A percentile compares a stretch with the other conserved stretches of the same genome.
phyloP scores from a whole-genome alignment of 1,140 invertebrate genomes.

The Proales similis region DNA sequence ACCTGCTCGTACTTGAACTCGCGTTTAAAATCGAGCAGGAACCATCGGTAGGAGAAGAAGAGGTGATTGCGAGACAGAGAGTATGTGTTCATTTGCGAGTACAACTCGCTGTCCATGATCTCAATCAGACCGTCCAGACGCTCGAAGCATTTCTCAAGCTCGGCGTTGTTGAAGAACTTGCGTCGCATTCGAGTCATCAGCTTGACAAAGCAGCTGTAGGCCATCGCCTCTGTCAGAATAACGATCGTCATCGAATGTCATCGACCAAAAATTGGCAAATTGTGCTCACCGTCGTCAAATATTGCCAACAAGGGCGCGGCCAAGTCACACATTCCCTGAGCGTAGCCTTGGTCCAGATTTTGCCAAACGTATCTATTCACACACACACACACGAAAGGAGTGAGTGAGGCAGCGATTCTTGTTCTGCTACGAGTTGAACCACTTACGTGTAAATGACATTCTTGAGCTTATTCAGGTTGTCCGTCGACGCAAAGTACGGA shows the following conservation, averaged over 20 bases:
- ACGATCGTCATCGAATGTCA: neutral
- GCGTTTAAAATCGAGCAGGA: conserved; percentile 38
- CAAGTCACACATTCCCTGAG: conserved; percentile 83
- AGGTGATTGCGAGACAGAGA: conserved; percentile 24
- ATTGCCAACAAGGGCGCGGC: conserved; percentile 83
- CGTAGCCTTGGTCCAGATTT: conserved; percentile 73
- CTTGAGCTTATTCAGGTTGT: conserved; percentile 83
- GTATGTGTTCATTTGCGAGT: conserved; percentile 3
- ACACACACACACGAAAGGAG: conserved; percentile 48
- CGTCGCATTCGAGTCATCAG: conserved; percentile 18
- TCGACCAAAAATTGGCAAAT: neutral
- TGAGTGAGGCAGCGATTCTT: neutral
- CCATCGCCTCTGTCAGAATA: neutral
- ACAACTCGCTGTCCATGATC: conserved; percentile 22
- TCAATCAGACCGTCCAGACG: conserved; percentile 18
- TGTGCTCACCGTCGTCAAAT: conserved; percentile 66
- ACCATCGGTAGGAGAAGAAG: conserved; percentile 37
- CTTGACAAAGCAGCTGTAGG: conserved; percentile 23
- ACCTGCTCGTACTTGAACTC: conserved; percentile 33
- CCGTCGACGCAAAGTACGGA: conserved; percentile 71
- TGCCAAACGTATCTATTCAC: conserved; percentile 76
- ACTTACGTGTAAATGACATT: conserved; percentile 87
- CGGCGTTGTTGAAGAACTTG: conserved; percentile 4
- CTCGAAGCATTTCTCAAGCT: conserved; percentile 23
- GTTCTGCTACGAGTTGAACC: neutral